A percentile compares a stretch with the other conserved stretches of the same genome.
Evolutionary conservation across 2,797 vertebrate species (phyloP).

Genomic region (Sternotherus odoratus): DNA sequence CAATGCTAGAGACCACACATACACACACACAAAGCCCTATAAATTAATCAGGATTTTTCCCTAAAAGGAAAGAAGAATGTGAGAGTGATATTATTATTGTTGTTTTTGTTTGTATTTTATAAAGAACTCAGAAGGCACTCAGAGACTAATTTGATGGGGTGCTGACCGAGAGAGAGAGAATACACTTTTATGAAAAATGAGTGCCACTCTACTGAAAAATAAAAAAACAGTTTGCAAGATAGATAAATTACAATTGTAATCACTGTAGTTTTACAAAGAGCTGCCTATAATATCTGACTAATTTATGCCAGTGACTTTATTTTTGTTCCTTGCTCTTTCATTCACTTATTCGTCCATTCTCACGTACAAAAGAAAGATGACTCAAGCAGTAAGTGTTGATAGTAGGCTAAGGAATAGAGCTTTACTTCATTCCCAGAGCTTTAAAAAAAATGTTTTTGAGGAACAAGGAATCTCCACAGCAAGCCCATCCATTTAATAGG

Average conservation of each 20-base stretch:
- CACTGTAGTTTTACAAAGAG: slow-evolving; percentile 42
- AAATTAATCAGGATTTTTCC: slow-evolving; percentile 4
- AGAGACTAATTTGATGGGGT: background rate
- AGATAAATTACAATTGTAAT: slow-evolving; percentile 48
- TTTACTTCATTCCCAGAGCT: background rate
- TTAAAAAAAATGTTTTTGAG: background rate
- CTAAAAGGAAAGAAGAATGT: background rate
- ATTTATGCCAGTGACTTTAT: slow-evolving; percentile 34
- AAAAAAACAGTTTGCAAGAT: slow-evolving; percentile 30
- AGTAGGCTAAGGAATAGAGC: background rate
- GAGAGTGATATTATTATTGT: background rate
- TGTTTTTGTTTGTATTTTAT: background rate
- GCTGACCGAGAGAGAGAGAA: background rate
- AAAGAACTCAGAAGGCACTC: background rate
- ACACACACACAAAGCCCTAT: slow-evolving; percentile 1
- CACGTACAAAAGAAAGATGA: background rate
- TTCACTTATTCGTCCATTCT: slow-evolving; percentile 30
- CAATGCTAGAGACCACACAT: background rate
- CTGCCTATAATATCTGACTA: background rate
- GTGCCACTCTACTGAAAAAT: slow-evolving; percentile 49
- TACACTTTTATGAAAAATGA: background rate
- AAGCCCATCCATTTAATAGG: background rate
- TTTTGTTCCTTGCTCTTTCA: slow-evolving; percentile 12
- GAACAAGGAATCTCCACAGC: background rate
- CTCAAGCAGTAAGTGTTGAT: background rate